Conservation (phyloP, 1,140 invertebrate species). For the Hyles vespertilio region DNA sequence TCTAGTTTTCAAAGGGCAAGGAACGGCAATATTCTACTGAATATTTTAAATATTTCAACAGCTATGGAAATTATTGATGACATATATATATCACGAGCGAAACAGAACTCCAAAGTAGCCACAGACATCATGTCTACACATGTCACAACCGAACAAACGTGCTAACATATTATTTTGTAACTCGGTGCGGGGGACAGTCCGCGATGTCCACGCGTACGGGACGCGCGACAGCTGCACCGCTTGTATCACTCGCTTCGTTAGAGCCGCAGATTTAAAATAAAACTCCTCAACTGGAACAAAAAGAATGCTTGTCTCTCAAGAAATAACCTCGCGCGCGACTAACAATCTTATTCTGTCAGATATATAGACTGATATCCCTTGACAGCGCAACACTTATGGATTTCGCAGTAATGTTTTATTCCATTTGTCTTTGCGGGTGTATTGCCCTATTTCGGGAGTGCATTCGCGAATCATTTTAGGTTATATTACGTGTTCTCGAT, state of each 20-base stretch:
- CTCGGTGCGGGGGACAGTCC: too few relatives aligned
- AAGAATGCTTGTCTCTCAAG: conserved; percentile 40
- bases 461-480: conserved; percentile 48
- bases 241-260: conserved; percentile 61
- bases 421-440: conserved; percentile 67
- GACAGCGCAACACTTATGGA: background rate
- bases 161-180: too few relatives aligned
- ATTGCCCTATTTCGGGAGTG: conserved; percentile 64
- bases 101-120: too few relatives aligned
- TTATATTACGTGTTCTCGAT: conserved; percentile 1
- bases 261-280: conserved; percentile 67
- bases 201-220: too few relatives aligned
- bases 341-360: too few relatives aligned
- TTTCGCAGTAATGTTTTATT: conserved; percentile 53
- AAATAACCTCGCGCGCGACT: too few relatives aligned
- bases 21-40: too few relatives aligned
- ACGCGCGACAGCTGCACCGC: conserved; percentile 39
- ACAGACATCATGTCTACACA: conserved; percentile 27
- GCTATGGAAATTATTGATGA: too few relatives aligned
- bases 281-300: conserved; percentile 57
- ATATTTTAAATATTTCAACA: too few relatives aligned
- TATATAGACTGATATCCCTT: too few relatives aligned
- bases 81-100: too few relatives aligned
- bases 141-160: conserved; percentile 25
- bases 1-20: too few relatives aligned